Base-by-base conservation (phyloP, 2,113 vertebrate species). In the Andinoacara biseriatus region DNA sequence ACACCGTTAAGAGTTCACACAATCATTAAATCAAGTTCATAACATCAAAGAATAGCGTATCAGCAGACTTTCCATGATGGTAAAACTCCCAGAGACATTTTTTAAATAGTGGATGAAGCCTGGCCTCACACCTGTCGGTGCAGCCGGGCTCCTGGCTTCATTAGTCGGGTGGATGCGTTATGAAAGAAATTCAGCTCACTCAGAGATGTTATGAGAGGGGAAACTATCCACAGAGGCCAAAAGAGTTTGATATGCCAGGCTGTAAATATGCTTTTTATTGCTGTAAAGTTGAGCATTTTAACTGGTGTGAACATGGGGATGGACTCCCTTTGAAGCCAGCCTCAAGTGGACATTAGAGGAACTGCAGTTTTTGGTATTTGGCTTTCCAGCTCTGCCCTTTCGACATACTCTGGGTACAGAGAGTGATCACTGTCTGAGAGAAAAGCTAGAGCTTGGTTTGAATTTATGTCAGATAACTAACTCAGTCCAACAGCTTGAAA, bases 201-300 rank as follows among this genome's bases (percentile, higher is more conserved):
- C 9, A 0, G 24, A 0, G 13, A 11, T 69, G 63, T 69, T 29
- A 11, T 29, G 24, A 18, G 0, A 69, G 26, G 46, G 40, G 1
- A 1, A 67, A 7, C 11, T 4, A 11, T 69, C 40, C 63, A 49
- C 0, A 3, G 15, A 67, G 26, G 40, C 63, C 10, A 11, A 67
- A 67, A 2, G 2, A 49, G 24, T 46, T 46, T 26, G 17, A 67
- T 46, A 22, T 22, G 26, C 15, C 63, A 67, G 40, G 40, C 22
- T 69, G 22, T 10, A 69, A 29, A 69, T 29, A 0, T 31, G 40
- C 49, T 29, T 52, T 26, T 29, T 49, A 20, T 49, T 49, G 65
- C 24, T 13, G 24, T 29, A 31, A 69, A 49, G 10, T 2, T 3
- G 5, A 24, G 43, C 1, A 0, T 69, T 69, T 69, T 69, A 29